Percentiles rank a stretch among this genome's conserved stretches.
phyloP scores from a whole-genome alignment of 1,140 invertebrate species.

The Anastatus disparis region DNA sequence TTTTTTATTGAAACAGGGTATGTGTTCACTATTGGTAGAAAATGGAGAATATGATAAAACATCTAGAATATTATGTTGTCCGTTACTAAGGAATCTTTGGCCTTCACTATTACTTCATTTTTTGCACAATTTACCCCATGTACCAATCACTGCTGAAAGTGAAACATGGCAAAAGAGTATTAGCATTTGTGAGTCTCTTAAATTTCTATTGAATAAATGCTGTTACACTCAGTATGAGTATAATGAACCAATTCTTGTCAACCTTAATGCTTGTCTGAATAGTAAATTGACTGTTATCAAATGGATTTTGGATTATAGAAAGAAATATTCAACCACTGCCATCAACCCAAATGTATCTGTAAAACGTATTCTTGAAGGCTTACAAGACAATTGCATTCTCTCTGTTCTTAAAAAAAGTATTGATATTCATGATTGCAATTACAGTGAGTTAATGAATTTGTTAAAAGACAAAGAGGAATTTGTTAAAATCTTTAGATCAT shows the following conservation, averaged over 20 bases:
- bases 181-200: conserved; percentile 45
- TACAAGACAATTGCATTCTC: conserved; percentile 49
- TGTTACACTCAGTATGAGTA: conserved; percentile 31
- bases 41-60: conserved; percentile 48
- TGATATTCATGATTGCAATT: conserved; percentile 52
- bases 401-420: conserved; percentile 50
- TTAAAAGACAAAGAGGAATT: conserved; percentile 44
- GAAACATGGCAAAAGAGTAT: conserved; percentile 40
- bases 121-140: conserved; percentile 42
- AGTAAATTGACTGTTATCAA: conserved; percentile 48
- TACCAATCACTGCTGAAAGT: conserved; percentile 23
- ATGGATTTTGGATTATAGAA: conserved; percentile 50
- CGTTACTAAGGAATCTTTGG: conserved; percentile 50
- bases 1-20: conserved; percentile 46
- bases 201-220: conserved; percentile 52
- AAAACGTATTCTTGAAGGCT: conserved; percentile 45
- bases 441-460: conserved; percentile 47
- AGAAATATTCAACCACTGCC: conserved; percentile 4
- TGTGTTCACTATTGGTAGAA: conserved; percentile 49
- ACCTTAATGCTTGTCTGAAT: conserved; percentile 43
- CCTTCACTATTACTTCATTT: conserved; percentile 51
- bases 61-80: conserved; percentile 46
- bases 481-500: conserved; percentile 49
- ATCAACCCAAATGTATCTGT: conserved; percentile 42
- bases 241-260: conserved; percentile 42